Evolutionary conservation across 2,888 invertebrate species (phyloP), one percentile per base, ranked within the genome.

Genomic region (Diogma glabrata): DNA sequence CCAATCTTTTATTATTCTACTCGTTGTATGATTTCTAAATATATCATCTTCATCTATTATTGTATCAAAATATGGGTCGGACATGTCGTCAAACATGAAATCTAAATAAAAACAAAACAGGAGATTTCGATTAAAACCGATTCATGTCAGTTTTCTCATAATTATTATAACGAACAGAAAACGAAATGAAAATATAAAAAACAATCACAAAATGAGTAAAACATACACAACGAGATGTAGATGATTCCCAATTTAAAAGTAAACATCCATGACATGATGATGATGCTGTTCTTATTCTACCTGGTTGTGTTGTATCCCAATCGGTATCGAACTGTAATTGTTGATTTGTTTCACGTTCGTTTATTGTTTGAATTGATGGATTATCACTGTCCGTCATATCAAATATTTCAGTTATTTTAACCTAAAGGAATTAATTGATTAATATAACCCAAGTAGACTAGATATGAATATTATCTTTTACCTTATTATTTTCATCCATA

Each of bases 361-460:
- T 71, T 1, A 76, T 72, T 50, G 78, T 77, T 67, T 81, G 78
- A 51, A 81, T 75, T 19, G 76, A 76, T 50, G 79, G 76, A 22
- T 79, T 76, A 58, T 86, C 84, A 49, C 81, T 79, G 59, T 87
- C 84, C 0, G 87, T 85, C 63, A 90, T 85, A 67, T 91, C 89
- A 65, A 86, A 90, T 61, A 92, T 90, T 73, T 91, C 89, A 2
- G 89, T 89, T 60, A 91, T 83, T 70, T 87, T 86, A 60, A 89
- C 81, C 80, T 82, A 67, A 6, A 67, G 66, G 4, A 48, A 50
- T 10, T 9, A 46, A 12, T 45, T 49, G 28, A 22, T 49, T 30
- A 40, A 5, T 43, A 36, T 9, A 38, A 9, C 19, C 38, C 23
- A 22, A 14, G 10, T n/a, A 28, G 10, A 28, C 28, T 10, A 28